Percentiles rank a stretch among this genome's conserved stretches.
Evolutionary conservation across 2,113 vertebrate species (phyloP).

Genomic region (Microcebus griseorufus): DNA sequence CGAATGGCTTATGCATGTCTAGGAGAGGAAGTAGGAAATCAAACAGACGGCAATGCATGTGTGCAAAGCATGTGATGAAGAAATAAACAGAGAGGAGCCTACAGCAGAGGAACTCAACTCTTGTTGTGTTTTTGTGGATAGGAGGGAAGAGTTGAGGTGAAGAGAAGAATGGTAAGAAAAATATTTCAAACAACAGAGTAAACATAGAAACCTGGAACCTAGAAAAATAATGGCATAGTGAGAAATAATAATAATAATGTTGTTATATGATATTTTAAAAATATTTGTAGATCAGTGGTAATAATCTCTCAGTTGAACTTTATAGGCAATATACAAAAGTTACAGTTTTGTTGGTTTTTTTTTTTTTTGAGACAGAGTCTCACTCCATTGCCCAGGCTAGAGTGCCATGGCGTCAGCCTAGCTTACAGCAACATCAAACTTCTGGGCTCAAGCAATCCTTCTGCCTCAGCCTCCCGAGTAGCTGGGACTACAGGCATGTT

Average conservation of each 20-base stretch:
- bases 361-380: too few species aligned
- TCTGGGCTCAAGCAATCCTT: too few species aligned
- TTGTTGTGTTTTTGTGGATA: too few species aligned
- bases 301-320: background rate
- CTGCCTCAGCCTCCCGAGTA: too few species aligned
- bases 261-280: background rate
- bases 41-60: background rate
- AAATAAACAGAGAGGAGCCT: background rate
- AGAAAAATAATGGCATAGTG: background rate
- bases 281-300: background rate
- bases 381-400: too few species aligned
- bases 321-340: background rate
- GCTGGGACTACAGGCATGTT: too few species aligned
- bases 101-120: background rate
- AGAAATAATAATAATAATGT: background rate
- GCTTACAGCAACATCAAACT: too few species aligned
- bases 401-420: too few species aligned
- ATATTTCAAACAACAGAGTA: background rate
- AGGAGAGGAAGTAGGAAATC: background rate
- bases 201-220: background rate
- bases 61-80: background rate
- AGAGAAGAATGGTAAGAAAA: background rate
- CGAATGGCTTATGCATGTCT: background rate
- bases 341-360: background rate
- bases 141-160: background rate